Conservation (phyloP, 2,113 vertebrate genomes). For the Eretmochelys imbricata region DNA sequence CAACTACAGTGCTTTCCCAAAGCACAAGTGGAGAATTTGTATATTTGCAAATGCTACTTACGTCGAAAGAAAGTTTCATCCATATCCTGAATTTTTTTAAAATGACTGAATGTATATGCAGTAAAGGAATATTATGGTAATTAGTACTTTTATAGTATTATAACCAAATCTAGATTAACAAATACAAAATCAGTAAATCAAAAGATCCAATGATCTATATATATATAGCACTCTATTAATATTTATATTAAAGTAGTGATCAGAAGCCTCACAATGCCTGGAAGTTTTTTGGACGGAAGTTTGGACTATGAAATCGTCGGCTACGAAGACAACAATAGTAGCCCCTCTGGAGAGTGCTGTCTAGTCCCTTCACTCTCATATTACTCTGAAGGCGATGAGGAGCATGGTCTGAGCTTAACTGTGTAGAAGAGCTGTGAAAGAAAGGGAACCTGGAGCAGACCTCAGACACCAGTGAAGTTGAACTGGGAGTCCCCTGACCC, state of each 20-base stretch:
- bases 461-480: not conserved
- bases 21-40: not conserved
- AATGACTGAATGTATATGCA: slow-evolving; percentile 83
- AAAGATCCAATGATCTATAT: not conserved
- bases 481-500: not conserved
- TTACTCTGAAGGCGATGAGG: not conserved
- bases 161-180: not conserved
- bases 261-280: not conserved
- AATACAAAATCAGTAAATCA: not conserved
- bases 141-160: not conserved
- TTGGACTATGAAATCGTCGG: not conserved
- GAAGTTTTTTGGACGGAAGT: not conserved
- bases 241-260: not conserved
- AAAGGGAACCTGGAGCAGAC: not conserved
- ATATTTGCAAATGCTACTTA: slow-evolving; percentile 77
- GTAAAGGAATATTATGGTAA: slow-evolving; percentile 73
- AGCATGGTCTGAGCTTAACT: not conserved
- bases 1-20: not conserved
- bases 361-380: not conserved
- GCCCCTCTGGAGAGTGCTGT: not conserved
- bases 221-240: not conserved
- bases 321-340: not conserved
- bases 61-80: slow-evolving; percentile 94
- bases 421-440: not conserved
- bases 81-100: slow-evolving; percentile 97